Conservation (phyloP, 92 coral and sea anemone species). For the Parazoanthus darwini region DNA sequence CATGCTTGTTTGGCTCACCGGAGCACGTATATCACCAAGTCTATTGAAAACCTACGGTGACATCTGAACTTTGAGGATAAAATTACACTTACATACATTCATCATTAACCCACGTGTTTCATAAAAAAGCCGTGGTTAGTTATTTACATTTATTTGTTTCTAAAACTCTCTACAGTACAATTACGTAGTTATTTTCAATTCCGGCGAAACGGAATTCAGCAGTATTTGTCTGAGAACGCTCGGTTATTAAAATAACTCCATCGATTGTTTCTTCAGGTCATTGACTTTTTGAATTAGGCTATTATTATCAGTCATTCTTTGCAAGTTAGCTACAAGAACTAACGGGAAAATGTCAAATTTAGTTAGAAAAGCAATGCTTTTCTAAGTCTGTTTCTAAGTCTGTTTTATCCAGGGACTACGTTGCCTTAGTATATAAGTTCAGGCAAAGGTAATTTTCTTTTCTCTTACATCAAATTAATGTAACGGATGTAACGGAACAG, state of each 20-base stretch:
- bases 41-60: background rate
- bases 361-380: slow-evolving; percentile 1
- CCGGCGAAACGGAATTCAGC: slow-evolving; percentile 21
- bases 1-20: background rate
- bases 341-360: background rate
- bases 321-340: slow-evolving; percentile 27
- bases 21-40: background rate
- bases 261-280: slow-evolving; percentile 19
- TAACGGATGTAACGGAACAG: background rate
- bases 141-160: slow-evolving; percentile 4
- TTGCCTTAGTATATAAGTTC: background rate
- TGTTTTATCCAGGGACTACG: background rate
- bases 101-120: background rate
- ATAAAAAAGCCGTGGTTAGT: background rate
- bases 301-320: slow-evolving; percentile 29
- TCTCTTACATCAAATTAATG: too few relatives aligned
- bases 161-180: background rate
- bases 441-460: background rate
- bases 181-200: background rate
- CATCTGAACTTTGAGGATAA: background rate
- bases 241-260: slow-evolving; percentile 6
- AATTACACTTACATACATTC: background rate
- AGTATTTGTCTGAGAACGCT: background rate
- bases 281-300: slow-evolving; percentile 27
- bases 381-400: background rate